phyloP scores from a whole-genome alignment of 2,797 vertebrate genomes.

The Petrocephalus sullivani region DNA sequence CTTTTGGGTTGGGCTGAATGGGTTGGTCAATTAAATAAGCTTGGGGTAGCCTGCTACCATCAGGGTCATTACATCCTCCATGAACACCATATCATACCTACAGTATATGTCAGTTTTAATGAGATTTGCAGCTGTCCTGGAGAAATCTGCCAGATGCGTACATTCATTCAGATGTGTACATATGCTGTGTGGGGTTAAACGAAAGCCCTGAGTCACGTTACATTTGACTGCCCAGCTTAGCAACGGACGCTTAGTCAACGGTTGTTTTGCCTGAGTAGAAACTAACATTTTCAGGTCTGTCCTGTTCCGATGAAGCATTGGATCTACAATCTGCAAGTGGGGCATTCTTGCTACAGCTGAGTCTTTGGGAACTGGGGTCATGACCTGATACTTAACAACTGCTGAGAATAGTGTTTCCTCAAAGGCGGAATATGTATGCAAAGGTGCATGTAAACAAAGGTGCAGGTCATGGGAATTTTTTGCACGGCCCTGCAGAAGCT shows the following conservation, averaged over 20 bases:
- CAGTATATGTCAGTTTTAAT: background rate
- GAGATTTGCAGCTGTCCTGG: background rate
- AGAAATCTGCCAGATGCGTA: background rate
- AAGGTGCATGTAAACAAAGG: background rate
- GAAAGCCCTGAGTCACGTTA: background rate
- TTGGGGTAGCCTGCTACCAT: background rate
- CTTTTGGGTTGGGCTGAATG: background rate
- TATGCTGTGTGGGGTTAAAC: background rate
- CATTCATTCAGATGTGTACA: background rate
- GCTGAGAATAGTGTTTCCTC: background rate
- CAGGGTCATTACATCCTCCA: background rate
- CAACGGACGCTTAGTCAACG: background rate
- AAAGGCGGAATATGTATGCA: background rate
- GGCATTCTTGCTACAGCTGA: background rate
- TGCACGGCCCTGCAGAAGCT: background rate
- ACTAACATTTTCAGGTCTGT: background rate
- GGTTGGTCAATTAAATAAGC: background rate
- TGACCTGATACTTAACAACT: background rate
- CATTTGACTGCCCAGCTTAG: background rate
- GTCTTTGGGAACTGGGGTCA: background rate
- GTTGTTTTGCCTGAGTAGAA: background rate
- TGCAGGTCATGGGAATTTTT: background rate
- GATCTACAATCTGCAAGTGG: background rate
- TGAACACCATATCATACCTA: too few species aligned
- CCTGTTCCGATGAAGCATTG: background rate